Percentiles rank a stretch among this genome's conserved stretches.
These are phyloP conservation scores for Uria aalge DNA, from an alignment of 2,113 vertebrate genomes.

Conservation along the genomic window DNA sequence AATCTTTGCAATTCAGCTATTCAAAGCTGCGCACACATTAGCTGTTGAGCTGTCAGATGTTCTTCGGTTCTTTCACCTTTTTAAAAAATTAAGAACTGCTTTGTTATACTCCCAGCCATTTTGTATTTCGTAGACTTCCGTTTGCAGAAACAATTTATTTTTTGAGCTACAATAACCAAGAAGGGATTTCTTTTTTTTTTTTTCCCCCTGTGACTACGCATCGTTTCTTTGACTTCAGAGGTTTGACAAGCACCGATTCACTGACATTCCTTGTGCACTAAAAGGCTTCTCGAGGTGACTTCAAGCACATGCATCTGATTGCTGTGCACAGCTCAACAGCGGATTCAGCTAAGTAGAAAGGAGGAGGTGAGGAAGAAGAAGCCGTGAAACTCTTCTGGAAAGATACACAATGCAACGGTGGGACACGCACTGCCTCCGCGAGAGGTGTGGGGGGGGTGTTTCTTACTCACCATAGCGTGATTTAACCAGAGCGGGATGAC, in stretches of 20 bases:
- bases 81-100: neutral
- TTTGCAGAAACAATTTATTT: constrained; percentile 15
- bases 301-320: neutral
- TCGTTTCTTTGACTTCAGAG: constrained; percentile 24
- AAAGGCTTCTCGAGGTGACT: neutral
- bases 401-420: neutral
- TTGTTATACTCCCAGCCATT: neutral
- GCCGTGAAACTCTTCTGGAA: neutral
- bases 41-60: neutral
- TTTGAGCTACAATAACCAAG: neutral
- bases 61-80: constrained; percentile 18
- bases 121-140: neutral
- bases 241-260: neutral
- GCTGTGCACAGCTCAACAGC: neutral
- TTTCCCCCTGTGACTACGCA: neutral
- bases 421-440: neutral
- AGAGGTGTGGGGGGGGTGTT: neutral
- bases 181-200: neutral
- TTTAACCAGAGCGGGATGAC: constrained; percentile 87
- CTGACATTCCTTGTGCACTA: neutral
- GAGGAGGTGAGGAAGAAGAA: neutral
- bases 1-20: neutral
- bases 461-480: constrained; percentile 84
- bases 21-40: neutral
- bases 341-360: neutral